These are phyloP conservation scores for Melieria omissa DNA, from an alignment of 2,888 invertebrate genomes.

Conservation along the genomic window DNA sequence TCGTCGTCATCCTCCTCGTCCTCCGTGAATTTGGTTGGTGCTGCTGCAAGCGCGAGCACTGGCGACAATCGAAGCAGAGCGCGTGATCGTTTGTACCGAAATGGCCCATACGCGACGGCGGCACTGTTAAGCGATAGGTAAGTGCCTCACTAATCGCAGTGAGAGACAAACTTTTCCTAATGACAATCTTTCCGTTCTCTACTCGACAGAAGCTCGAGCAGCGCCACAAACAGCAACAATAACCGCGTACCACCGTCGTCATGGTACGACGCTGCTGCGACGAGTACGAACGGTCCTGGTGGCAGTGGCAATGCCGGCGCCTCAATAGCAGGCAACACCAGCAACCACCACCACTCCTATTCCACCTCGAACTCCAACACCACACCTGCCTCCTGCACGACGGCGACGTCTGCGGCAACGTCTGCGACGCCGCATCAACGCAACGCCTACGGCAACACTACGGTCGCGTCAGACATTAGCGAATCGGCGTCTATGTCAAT, in stretches of 20 bases:
- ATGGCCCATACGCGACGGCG: constrained; percentile 63
- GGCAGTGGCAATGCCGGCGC: constrained; percentile 65
- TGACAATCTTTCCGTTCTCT: constrained; percentile 7
- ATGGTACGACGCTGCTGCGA: constrained; percentile 67
- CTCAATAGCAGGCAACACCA: constrained; percentile 53
- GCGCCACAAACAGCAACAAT: constrained; percentile 58
- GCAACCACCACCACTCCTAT: constrained; percentile 42
- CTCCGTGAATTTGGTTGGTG: not conserved
- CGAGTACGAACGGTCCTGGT: constrained; percentile 64
- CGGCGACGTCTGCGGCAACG: constrained; percentile 45
- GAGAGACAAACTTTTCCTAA: not conserved
- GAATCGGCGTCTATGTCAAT: constrained; percentile 41
- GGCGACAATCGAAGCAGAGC: constrained; percentile 63
- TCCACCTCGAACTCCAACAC: constrained; percentile 48
- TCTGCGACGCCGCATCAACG: constrained; percentile 35
- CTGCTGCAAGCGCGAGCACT: constrained; percentile 22
- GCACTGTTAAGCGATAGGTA: constrained; percentile 60
- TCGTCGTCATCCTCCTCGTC: constrained; percentile 25
- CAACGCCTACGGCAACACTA: constrained; percentile 45
- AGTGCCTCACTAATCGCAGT: constrained; percentile 25
- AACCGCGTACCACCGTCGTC: constrained; percentile 63
- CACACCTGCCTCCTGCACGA: constrained; percentile 58
- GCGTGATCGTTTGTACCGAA: constrained; percentile 67
- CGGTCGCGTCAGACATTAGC: constrained; percentile 23
- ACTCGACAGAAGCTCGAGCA: constrained; percentile 47